Evolutionary conservation across 2,113 vertebrate species (phyloP).

Genomic region (Monarcha castaneiventris): DNA sequence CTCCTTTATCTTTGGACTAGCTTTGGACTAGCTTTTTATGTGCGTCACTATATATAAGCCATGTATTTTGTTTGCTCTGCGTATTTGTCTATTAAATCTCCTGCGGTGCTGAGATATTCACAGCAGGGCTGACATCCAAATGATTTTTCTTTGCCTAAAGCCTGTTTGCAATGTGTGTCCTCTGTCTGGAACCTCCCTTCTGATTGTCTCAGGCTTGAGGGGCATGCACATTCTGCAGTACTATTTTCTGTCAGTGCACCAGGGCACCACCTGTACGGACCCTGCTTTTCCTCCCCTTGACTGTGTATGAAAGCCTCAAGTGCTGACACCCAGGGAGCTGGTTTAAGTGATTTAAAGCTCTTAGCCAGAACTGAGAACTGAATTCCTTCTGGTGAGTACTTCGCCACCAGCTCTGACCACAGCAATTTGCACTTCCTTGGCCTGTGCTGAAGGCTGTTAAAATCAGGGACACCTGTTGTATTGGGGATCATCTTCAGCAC

Average conservation of each 20-base stretch:
- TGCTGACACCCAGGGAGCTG: background rate
- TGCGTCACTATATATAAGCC: background rate
- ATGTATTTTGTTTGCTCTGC: conserved; percentile 1
- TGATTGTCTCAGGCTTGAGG: background rate
- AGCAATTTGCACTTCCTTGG: conserved; percentile 57
- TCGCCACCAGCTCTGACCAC: conserved; percentile 16
- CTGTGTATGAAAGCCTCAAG: background rate
- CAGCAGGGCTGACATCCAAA: background rate
- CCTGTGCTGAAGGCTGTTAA: conserved; percentile 56
- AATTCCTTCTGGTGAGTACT: background rate
- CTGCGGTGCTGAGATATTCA: background rate
- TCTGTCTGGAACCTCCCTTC: background rate
- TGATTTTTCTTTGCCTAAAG: background rate
- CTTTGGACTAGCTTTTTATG: background rate
- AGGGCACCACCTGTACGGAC: background rate
- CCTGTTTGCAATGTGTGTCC: background rate
- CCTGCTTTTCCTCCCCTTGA: background rate
- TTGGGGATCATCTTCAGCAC: conserved; percentile 64
- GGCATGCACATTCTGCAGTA: background rate
- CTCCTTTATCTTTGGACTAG: conserved; percentile 15
- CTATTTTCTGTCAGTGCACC: background rate
- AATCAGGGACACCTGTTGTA: conserved; percentile 39
- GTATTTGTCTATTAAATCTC: background rate
- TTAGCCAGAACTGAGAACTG: background rate
- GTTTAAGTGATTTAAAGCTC: background rate